These are phyloP conservation scores for Lasioglossum malachurum DNA, from an alignment of 2,888 invertebrate genomes.

Conservation along the genomic window DNA sequence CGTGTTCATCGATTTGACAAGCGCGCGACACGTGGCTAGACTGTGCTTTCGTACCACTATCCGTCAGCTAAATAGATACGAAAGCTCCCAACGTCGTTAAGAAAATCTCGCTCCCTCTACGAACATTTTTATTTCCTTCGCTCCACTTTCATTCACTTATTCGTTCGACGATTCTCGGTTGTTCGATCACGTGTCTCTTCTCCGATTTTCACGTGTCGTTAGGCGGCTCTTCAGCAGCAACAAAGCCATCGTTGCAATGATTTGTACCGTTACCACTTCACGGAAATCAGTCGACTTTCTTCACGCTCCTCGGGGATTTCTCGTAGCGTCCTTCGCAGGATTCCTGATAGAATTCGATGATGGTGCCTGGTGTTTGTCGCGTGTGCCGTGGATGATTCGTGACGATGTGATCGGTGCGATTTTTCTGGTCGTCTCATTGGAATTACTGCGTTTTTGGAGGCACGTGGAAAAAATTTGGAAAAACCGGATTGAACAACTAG, in stretches of 20 bases:
- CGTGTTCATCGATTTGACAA: conserved; percentile 30
- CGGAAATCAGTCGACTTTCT: background rate
- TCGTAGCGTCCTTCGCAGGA: background rate
- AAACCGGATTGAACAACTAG: background rate
- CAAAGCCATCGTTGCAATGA: conserved; percentile 16
- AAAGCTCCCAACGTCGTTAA: conserved; percentile 28
- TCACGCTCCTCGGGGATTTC: background rate
- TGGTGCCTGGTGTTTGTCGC: background rate
- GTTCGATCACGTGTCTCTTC: background rate
- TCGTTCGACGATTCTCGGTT: background rate
- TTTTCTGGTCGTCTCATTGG: conserved; percentile 34
- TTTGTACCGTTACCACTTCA: background rate
- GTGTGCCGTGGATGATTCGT: background rate
- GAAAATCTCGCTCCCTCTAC: conserved; percentile 12
- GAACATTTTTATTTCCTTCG: conserved; percentile 16
- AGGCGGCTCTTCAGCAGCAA: background rate
- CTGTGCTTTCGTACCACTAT: conserved; percentile 12
- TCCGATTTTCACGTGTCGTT: background rate
- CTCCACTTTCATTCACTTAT: background rate
- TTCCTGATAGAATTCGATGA: background rate
- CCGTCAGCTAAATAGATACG: background rate
- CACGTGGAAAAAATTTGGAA: conserved; percentile 16
- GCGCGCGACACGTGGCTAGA: conserved; percentile 46
- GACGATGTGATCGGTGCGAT: background rate
- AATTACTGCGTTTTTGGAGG: background rate